A percentile compares a stretch with the other conserved stretches of the same genome.
Evolutionary conservation across 2,888 invertebrate genomes (phyloP).

Genomic region (Diarsia brunnea): DNA sequence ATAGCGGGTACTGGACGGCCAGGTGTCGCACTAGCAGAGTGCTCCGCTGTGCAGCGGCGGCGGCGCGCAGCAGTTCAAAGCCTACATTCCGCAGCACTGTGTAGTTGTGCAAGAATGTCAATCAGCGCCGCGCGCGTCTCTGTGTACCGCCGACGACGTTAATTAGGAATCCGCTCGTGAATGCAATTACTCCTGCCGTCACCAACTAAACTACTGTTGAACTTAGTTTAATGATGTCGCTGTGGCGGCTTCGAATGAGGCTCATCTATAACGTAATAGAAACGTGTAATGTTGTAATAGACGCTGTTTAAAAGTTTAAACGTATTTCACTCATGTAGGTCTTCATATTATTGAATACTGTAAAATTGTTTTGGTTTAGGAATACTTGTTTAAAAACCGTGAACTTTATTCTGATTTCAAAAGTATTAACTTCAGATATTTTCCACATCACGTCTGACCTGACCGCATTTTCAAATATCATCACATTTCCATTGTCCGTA

Average conservation of each 20-base stretch:
- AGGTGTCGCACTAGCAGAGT: not conserved
- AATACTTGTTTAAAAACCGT: too few relatives aligned
- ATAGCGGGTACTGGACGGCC: not conserved
- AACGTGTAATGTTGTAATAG: not conserved
- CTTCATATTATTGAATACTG: too few relatives aligned
- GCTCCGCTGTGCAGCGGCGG: not conserved
- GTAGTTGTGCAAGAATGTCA: conserved; percentile 49
- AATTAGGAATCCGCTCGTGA: conserved; percentile 34
- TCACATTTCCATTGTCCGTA: too few relatives aligned
- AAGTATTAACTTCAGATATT: too few relatives aligned
- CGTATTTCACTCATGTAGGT: too few relatives aligned
- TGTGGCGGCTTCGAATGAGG: not conserved
- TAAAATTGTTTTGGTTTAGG: too few relatives aligned
- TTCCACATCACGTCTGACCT: too few relatives aligned
- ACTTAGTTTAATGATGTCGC: conserved; percentile 18
- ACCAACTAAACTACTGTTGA: conserved; percentile 16
- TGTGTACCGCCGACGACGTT: not conserved
- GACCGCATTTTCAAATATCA: too few relatives aligned
- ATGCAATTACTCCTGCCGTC: conserved; percentile 41
- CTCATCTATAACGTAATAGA: conserved; percentile 12
- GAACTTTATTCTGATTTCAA: too few relatives aligned
- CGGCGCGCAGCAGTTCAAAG: not conserved
- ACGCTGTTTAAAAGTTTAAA: not conserved
- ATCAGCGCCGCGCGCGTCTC: conserved; percentile 28
- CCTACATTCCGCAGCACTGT: not conserved